phyloP scores from a whole-genome alignment of 2,888 invertebrate species.

The Lycia hirtaria region DNA sequence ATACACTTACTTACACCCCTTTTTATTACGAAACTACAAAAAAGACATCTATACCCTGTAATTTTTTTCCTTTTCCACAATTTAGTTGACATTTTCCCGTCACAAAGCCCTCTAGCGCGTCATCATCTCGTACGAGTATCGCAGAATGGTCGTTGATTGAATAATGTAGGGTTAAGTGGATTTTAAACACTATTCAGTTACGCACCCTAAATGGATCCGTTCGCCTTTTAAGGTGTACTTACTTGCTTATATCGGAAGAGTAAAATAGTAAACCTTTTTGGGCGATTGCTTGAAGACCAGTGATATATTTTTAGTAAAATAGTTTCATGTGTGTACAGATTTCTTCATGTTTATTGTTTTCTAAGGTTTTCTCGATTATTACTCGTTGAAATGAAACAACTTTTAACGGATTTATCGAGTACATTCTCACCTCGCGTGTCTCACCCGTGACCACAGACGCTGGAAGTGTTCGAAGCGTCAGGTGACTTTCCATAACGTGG shows the following conservation, averaged over 20 bases:
- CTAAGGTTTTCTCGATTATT: background rate
- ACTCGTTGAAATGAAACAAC: too few species aligned
- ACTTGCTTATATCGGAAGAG: constrained; percentile 4
- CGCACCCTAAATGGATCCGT: constrained; percentile 61
- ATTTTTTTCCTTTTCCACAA: constrained; percentile 4
- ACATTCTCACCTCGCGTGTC: too few species aligned
- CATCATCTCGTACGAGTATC: constrained; percentile 40
- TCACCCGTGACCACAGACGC: too few species aligned
- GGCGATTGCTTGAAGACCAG: background rate
- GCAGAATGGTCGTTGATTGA: constrained; percentile 60
- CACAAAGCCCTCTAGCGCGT: constrained; percentile 13
- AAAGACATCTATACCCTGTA: background rate
- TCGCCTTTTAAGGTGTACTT: constrained; percentile 17
- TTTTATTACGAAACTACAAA: background rate
- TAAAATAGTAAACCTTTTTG: constrained; percentile 2
- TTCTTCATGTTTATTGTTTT: background rate
- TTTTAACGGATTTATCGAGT: too few species aligned
- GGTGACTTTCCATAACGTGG: too few species aligned
- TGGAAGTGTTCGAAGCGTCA: too few species aligned
- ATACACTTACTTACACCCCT: too few species aligned
- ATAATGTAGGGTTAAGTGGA: constrained; percentile 66
- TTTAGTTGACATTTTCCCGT: constrained; percentile 31
- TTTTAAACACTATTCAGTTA: constrained; percentile 70
- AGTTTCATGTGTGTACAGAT: background rate
- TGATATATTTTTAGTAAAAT: background rate